Conservation (phyloP, 2,888 invertebrate species). For the Lepetodrilus schrolli region DNA sequence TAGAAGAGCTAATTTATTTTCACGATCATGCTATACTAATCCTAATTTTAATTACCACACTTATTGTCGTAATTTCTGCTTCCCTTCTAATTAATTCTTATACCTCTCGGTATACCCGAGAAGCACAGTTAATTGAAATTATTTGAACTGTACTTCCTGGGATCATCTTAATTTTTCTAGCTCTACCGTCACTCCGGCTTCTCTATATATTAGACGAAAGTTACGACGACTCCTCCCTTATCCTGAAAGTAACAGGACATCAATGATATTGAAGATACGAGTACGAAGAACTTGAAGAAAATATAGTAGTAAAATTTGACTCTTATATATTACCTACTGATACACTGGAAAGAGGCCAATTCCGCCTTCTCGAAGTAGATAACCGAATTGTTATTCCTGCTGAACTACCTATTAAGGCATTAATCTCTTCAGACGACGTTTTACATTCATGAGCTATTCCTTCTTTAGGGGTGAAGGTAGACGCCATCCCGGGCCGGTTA, state of each 20-base stretch:
- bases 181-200: too few species aligned
- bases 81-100: too few species aligned
- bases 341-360: constrained; percentile 58
- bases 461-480: constrained; percentile 73
- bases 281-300: constrained; percentile 65
- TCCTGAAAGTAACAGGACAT: constrained; percentile 71
- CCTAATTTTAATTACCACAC: too few species aligned
- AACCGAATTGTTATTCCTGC: constrained; percentile 69
- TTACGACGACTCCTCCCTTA: too few species aligned
- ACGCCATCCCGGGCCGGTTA: constrained; percentile 76
- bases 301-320: constrained; percentile 72
- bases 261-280: constrained; percentile 75
- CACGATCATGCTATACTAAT: constrained; percentile 66
- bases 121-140: too few species aligned
- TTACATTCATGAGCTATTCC: constrained; percentile 76
- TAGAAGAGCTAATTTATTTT: constrained; percentile 63
- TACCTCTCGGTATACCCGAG: too few species aligned
- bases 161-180: too few species aligned
- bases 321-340: constrained; percentile 68
- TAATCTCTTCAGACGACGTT: constrained; percentile 74
- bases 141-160: too few species aligned
- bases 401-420: constrained; percentile 63
- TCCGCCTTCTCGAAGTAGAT: constrained; percentile 72
- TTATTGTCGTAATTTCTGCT: too few species aligned
- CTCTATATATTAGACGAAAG: too few species aligned